Evolutionary conservation across 2,888 invertebrate species (phyloP).

Genomic region (Strigamia maritima): DNA sequence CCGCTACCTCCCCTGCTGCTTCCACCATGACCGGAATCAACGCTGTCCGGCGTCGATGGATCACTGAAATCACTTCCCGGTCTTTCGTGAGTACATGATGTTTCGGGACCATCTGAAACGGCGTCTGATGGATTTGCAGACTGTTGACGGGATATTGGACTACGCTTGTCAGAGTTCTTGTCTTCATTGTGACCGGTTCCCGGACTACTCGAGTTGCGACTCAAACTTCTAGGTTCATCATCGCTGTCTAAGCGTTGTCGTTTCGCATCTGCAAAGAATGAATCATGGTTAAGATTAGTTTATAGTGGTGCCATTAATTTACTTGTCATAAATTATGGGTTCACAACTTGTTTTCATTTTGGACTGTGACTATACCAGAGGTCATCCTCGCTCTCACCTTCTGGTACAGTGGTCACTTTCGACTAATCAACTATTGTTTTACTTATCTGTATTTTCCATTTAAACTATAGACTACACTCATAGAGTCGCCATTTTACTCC

Average conservation of each 20-base stretch:
- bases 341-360: too few species aligned
- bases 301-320: too few species aligned
- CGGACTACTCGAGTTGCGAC: slow-evolving; percentile 38
- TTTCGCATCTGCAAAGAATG: slow-evolving; percentile 36
- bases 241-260: slow-evolving; percentile 40
- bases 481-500: too few species aligned
- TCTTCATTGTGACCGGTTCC: neutral
- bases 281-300: neutral
- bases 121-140: neutral
- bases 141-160: neutral
- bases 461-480: too few species aligned
- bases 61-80: slow-evolving; percentile 35
- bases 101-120: neutral
- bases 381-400: too few species aligned
- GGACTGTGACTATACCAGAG: too few species aligned
- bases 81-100: neutral
- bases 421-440: too few species aligned
- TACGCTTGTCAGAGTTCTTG: neutral
- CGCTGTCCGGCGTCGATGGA: slow-evolving; percentile 37
- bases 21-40: slow-evolving; percentile 31
- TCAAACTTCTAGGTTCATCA: slow-evolving; percentile 36
- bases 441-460: too few species aligned
- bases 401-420: too few species aligned
- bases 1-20: neutral
- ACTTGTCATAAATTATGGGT: too few species aligned